A percentile compares a stretch with the other conserved stretches of the same genome.
phyloP scores from a whole-genome alignment of 2,113 vertebrate genomes.

The Hemichromis elongatus region DNA sequence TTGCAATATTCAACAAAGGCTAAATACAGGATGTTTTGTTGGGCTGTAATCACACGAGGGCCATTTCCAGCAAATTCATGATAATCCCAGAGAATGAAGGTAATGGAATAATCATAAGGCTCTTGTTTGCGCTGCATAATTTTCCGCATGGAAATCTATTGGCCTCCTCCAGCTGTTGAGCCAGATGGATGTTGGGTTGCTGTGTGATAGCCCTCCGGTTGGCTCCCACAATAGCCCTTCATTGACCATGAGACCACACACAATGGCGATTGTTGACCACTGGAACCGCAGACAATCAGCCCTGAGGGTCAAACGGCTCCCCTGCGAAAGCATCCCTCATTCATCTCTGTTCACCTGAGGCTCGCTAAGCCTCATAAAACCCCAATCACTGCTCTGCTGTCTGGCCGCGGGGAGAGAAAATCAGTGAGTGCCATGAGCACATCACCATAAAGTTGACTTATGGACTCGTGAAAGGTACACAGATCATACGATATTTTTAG shows the following conservation, averaged over 20 bases:
- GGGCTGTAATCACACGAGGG: neutral
- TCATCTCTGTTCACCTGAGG: conserved; percentile 60
- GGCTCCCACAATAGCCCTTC: conserved; percentile 45
- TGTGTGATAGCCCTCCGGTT: conserved; percentile 51
- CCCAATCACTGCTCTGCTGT: conserved; percentile 56
- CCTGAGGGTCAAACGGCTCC: conserved; percentile 62
- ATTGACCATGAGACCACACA: conserved; percentile 42
- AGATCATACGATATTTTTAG: conserved; percentile 37
- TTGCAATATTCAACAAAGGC: conserved; percentile 16
- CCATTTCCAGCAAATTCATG: conserved; percentile 15
- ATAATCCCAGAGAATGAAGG: conserved; percentile 16
- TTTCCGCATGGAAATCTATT: neutral
- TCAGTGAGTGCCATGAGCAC: conserved; percentile 33
- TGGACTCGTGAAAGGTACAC: conserved; percentile 39
- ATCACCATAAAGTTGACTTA: conserved; percentile 65
- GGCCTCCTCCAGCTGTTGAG: conserved; percentile 64
- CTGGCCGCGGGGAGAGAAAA: conserved; percentile 10
- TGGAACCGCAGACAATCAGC: conserved; percentile 39
- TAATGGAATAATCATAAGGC: conserved; percentile 36
- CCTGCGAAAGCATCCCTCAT: conserved; percentile 26
- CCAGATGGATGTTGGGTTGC: conserved; percentile 72
- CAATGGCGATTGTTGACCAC: conserved; percentile 54
- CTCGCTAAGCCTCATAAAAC: conserved; percentile 53
- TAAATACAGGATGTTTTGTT: conserved; percentile 6
- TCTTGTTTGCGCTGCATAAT: conserved; percentile 28